Base-by-base conservation (phyloP, 2,113 vertebrate species). In the Pelecanus crispus region DNA sequence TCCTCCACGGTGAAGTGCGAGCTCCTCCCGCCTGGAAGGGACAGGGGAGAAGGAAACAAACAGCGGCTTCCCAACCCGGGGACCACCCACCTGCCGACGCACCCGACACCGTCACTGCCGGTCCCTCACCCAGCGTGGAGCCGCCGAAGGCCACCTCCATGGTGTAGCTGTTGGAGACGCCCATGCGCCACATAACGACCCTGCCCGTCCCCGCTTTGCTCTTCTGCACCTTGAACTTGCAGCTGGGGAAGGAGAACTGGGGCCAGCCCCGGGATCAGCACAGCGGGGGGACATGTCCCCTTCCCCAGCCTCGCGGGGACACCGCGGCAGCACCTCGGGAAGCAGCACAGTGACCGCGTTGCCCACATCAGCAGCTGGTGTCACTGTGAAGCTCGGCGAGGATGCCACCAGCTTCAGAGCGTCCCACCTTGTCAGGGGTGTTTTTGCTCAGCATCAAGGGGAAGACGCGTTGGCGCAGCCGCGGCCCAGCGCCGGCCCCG, bases 371-470 rank as follows among this genome's bases (percentile, higher is more conserved):
- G 34, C 58, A 3, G 1, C 59, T 0, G 0, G 31, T 9, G 74
- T 49, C 87, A 31, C 70, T 0, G 0, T 1, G 4, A 29, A 40
- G 21, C 4, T 4, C 2, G 1, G 16, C 0, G 2, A 24, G 55
- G 38, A 24, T 2, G 0, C 58, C 9, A 1, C 6, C 1, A 3
- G 50, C 34, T 22, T 31, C 26, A 1, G 2, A 42, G 1, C 7
- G 3, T 38, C 90, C 38, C 94, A 99, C 99, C 99, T 99, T 99
- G 81, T 99, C 97, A 0, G 98, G 98, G 16, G 98, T 98, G 1
- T 99, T 99, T 94, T 99, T 99, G 98, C 99, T 99, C 97, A 99
- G 97, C 99, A 99, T 99, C 24, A 99, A 94, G 21, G 99, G 99
- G 93, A 99, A 99, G 82, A 99, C 45, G 1, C 98, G 98, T 75